phyloP scores from a whole-genome alignment of 2,797 vertebrate genomes.

The Dendrocincla tyrannina region DNA sequence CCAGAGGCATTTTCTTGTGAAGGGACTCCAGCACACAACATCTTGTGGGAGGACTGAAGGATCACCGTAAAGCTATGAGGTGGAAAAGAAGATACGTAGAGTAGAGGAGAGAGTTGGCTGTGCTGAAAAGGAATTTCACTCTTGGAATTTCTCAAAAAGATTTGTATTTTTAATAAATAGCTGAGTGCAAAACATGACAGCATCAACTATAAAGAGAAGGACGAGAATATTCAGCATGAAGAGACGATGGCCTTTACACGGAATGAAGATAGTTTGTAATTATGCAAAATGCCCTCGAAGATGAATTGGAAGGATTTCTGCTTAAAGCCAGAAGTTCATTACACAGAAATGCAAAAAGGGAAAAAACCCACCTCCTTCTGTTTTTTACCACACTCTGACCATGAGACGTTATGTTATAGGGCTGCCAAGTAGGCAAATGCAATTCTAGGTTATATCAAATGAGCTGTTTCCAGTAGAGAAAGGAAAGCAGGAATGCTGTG shows the following conservation, averaged over 20 bases:
- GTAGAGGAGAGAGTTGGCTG: not conserved
- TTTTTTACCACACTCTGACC: not conserved
- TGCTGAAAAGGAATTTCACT: not conserved
- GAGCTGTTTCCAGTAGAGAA: conserved; percentile 38
- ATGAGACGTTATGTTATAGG: not conserved
- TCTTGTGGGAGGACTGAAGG: not conserved
- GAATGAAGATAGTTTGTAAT: not conserved
- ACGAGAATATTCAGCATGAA: not conserved
- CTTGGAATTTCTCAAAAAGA: not conserved
- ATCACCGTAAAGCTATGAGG: not conserved
- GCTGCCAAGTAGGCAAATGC: conserved; percentile 39
- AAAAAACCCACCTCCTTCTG: not conserved
- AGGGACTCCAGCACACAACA: not conserved
- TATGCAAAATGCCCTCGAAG: not conserved
- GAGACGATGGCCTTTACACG: not conserved
- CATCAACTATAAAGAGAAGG: not conserved
- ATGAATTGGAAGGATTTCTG: not conserved
- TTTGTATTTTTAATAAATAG: not conserved
- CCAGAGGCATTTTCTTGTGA: not conserved
- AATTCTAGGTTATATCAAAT: conserved; percentile 36
- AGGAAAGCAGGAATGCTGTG: conserved; percentile 38
- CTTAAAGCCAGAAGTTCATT: not conserved
- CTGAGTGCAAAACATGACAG: not conserved
- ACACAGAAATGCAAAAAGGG: not conserved
- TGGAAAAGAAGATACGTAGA: not conserved